Evolutionary conservation across 2,113 vertebrate genomes (phyloP).

Genomic region (Hyperopisus bebe): DNA sequence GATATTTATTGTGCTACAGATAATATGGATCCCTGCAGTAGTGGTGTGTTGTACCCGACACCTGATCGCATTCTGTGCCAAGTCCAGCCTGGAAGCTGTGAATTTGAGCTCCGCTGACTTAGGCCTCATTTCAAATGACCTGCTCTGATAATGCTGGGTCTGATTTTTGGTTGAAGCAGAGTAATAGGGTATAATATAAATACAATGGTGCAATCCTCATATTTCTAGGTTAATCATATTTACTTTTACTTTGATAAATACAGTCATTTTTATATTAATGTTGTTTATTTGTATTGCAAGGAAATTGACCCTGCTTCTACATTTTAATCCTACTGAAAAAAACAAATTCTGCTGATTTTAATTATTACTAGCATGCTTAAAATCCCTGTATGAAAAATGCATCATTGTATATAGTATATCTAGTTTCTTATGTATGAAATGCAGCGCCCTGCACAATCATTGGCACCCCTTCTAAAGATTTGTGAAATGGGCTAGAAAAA

Average conservation of each 20-base stretch:
- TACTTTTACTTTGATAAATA: neutral
- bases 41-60: conserved; percentile 19
- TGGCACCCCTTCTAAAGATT: too few relatives aligned
- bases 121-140: neutral
- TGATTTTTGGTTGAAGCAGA: conserved; percentile 27
- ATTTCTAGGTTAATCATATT: neutral
- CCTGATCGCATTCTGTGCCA: conserved; percentile 37
- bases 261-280: neutral
- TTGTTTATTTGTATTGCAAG: neutral
- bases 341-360: neutral
- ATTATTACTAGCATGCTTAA: neutral
- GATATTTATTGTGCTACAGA: conserved; percentile 28
- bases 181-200: neutral
- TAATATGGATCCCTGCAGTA: conserved; percentile 31
- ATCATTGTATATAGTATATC: neutral
- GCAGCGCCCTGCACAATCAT: too few relatives aligned
- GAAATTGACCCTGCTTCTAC: conserved; percentile 18
- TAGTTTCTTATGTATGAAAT: neutral
- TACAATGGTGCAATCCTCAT: neutral
- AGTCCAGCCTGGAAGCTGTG: conserved; percentile 51
- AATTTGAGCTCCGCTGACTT: conserved; percentile 19
- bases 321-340: neutral
- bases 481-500: too few relatives aligned
- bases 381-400: neutral
- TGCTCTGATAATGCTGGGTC: neutral